Evolutionary conservation across 2,797 vertebrate genomes (phyloP), one percentile per base, ranked within the genome.

Genomic region (Epinephelus malabaricus): DNA sequence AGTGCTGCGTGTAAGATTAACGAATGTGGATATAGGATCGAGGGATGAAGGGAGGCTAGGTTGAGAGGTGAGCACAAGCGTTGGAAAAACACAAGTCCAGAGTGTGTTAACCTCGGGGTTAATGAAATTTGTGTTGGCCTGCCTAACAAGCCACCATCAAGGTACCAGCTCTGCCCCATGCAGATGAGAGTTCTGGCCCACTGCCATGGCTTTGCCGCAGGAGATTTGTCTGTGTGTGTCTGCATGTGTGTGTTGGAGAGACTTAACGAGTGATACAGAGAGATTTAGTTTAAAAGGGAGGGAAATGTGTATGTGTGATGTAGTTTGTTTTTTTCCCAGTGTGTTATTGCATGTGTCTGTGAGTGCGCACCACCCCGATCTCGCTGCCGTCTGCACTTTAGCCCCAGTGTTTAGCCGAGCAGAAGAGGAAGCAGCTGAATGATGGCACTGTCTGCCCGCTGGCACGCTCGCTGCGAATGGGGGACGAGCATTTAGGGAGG

Each of bases 371-470:
- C 79, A 77, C 85, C 78, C 75, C 9, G 68, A 71, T 87, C 84
- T 75, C 50, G 68, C 85, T 83, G 82, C 84, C 47, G 79, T 87
- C 83, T 88, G 88, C 86, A 91, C 88, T 92, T 93, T 92, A 88
- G 88, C 86, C 82, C 73, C 88, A 64, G 86, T 86, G 90, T 90
- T 93, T 84, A 87, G 85, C 78, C 45, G 40, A 87, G 89, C 89
- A 86, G 91, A 90, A 89, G 88, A 89, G 91, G 88, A 90, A 91
- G 90, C 85, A 75, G 89, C 90, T 93, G 92, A 94, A 93, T 94
- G 92, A 92, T 86, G 88, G 87, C 84, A 92, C 90, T 92, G 90
- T 92, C 84, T 79, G 65, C 87, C 78, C 21, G 49, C 87, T 92
- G 92, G 92, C 92, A 92, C 34, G n/a, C 81, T 77, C 1, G 12